A percentile compares a stretch with the other conserved stretches of the same genome.
phyloP scores from a whole-genome alignment of 92 coral and sea anemone species.

The Pocillopora meandrina region DNA sequence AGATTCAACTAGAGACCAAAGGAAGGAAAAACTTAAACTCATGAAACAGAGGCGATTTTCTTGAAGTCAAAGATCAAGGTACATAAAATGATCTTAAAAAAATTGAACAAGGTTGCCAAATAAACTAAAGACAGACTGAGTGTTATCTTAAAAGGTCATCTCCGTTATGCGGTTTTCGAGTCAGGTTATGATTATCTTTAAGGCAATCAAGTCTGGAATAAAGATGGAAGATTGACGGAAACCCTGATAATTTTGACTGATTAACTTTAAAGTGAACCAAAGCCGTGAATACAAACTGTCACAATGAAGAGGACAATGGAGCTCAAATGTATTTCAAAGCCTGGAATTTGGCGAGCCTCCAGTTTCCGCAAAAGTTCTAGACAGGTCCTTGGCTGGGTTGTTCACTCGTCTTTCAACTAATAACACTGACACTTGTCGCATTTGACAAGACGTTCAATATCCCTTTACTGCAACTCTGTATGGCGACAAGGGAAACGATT shows the following conservation, averaged over 20 bases:
- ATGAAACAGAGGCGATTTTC: background rate
- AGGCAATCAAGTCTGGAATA: background rate
- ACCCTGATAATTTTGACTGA: background rate
- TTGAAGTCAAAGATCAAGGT: background rate
- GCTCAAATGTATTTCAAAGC: no score
- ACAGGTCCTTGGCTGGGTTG: no score
- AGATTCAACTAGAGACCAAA: background rate
- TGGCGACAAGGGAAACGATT: no score
- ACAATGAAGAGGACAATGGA: no score
- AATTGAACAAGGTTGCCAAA: background rate
- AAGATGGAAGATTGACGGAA: background rate
- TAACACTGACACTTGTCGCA: no score
- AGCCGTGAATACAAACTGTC: no score
- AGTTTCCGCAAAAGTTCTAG: no score
- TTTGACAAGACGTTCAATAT: no score
- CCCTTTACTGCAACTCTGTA: no score
- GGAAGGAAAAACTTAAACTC: background rate
- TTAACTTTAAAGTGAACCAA: no score
- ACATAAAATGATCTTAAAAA: background rate
- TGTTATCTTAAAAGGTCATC: slow-evolving; percentile 4
- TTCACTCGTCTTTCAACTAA: no score
- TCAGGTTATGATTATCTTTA: background rate
- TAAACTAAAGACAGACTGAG: background rate
- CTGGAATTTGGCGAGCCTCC: no score
- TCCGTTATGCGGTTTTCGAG: slow-evolving; percentile 7